These are phyloP conservation scores for Orientallactaga sibirica DNA, from an alignment of 2,797 vertebrate genomes.

Conservation along the genomic window DNA sequence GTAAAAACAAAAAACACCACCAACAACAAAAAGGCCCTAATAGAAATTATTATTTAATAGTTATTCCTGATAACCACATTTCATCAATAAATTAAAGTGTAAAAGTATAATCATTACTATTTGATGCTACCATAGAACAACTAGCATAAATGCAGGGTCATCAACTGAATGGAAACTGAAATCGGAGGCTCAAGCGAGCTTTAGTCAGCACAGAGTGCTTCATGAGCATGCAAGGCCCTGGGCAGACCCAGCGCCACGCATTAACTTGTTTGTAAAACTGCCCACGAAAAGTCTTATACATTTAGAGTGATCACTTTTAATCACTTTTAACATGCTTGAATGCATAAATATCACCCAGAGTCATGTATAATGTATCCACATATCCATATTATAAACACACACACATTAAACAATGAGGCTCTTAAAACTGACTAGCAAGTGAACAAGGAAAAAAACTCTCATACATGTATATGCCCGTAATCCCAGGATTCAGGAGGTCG, in stretches of 20 bases:
- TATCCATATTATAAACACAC: neutral
- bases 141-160: neutral
- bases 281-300: neutral
- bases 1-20: neutral
- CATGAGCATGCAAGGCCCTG: neutral
- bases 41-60: neutral
- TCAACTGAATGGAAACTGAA: neutral
- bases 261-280: neutral
- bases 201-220: neutral
- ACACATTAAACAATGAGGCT: constrained; percentile 1
- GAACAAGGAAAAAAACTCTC: neutral
- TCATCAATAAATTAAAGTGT: constrained; percentile 44
- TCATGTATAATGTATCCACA: neutral
- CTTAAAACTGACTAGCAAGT: neutral
- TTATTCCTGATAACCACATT: neutral
- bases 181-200: neutral
- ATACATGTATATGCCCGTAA: neutral
- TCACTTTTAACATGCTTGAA: constrained; percentile 7
- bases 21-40: neutral
- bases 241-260: neutral
- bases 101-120: neutral
- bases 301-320: constrained; percentile 44
- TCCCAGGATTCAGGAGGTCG: neutral
- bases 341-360: neutral
- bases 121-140: neutral